phyloP scores from a whole-genome alignment of 1,140 invertebrate genomes.

The Meloidogyne exigua region DNA sequence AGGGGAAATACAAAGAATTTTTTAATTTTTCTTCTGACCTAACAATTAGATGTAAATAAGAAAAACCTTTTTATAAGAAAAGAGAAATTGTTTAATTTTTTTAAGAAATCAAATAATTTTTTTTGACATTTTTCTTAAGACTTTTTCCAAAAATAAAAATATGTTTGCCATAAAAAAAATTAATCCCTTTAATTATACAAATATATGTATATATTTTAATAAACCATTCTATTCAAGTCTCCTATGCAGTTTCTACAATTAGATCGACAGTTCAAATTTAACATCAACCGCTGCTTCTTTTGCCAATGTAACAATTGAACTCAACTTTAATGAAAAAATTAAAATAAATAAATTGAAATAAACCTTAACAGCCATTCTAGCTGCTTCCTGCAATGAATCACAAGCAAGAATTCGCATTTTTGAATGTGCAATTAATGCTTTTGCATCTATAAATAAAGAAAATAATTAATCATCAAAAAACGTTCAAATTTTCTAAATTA shows the following conservation, averaged over 20 bases:
- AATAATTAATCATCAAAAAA: no score
- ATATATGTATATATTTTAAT: neutral
- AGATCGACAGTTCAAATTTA: conserved; percentile 89
- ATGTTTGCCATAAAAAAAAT: no score
- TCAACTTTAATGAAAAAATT: conserved; percentile 76
- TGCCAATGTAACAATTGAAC: conserved; percentile 42
- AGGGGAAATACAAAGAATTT: neutral
- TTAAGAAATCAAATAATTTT: no score
- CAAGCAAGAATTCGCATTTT: conserved; percentile 57
- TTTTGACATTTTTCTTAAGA: no score
- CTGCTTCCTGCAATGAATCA: conserved; percentile 57
- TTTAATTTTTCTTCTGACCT: neutral
- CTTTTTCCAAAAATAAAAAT: no score
- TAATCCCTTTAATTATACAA: neutral
- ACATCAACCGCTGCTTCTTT: conserved; percentile 73
- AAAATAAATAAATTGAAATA: conserved; percentile 27
- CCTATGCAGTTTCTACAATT: conserved; percentile 45
- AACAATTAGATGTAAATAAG: neutral
- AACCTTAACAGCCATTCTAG: conserved; percentile 53
- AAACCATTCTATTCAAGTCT: neutral
- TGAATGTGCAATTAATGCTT: conserved; percentile 46
- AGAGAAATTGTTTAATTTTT: no score
- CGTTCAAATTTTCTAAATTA: neutral
- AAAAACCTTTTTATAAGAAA: neutral
- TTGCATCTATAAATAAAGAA: conserved; percentile 35